phyloP scores from a whole-genome alignment of 1,140 invertebrate genomes.

The Ectropis grisescens region DNA sequence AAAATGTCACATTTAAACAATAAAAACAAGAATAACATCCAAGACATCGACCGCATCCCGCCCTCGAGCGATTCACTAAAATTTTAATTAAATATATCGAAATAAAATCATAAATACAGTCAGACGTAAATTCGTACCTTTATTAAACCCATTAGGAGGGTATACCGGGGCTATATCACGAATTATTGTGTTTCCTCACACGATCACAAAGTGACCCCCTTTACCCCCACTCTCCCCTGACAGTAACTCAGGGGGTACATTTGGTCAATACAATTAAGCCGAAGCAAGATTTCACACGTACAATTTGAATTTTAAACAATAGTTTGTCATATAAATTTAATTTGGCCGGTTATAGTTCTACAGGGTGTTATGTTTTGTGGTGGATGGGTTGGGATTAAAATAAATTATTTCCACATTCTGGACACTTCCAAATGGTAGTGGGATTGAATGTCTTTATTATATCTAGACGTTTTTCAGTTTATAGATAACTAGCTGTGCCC shows the following conservation, averaged over 20 bases:
- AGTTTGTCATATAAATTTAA: constrained; percentile 67
- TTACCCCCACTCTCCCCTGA: constrained; percentile 15
- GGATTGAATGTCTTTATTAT: too few species aligned
- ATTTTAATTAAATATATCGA: constrained; percentile 65
- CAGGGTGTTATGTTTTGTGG: constrained; percentile 18
- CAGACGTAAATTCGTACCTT: constrained; percentile 50
- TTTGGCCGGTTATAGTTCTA: constrained; percentile 36
- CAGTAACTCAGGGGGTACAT: constrained; percentile 15
- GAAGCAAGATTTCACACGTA: constrained; percentile 58
- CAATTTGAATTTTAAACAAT: constrained; percentile 67
- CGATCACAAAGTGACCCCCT: constrained; percentile 21
- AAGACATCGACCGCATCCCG: neutral
- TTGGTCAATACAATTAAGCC: constrained; percentile 61
- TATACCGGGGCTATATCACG: constrained; percentile 33
- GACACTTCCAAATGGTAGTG: too few species aligned
- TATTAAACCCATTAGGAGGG: constrained; percentile 61
- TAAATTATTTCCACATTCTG: too few species aligned
- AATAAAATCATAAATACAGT: constrained; percentile 59
- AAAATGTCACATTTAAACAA: constrained; percentile 1
- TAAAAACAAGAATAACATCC: constrained; percentile 7
- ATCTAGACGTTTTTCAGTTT: too few species aligned
- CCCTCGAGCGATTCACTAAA: constrained; percentile 22
- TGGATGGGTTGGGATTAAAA: too few species aligned
- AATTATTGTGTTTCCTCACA: constrained; percentile 50
- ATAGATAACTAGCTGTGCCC: too few species aligned